Base-by-base conservation (phyloP, 2,113 vertebrate genomes). In the Cyprinodon brontotheroides region DNA sequence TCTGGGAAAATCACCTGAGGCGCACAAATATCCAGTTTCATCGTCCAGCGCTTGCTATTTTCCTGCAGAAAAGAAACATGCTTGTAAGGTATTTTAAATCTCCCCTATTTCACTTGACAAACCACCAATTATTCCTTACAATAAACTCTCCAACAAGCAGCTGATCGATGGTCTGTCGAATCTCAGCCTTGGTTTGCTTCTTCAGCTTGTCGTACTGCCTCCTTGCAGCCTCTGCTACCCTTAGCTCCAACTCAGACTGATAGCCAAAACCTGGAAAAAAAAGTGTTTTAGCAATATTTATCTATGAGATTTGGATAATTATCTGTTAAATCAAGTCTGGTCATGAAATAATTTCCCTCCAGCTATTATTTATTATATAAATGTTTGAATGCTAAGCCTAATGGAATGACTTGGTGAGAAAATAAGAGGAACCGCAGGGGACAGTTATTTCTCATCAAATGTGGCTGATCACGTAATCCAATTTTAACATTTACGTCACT, bases 171-270 rank as follows among this genome's bases (percentile, higher is more conserved):
- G 97, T 98, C 82, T 99, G 98, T 48, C 98, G 92, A 86, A 99
- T 99, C 90, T 99, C 98, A 7, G 96, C 96, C 81, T 99, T 99
- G 6, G 97, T 99, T 85, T 99, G 98, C 95, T 98, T 98, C 90
- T 99, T 99, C 85, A 99, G 94, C 78, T 96, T 99, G 92, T 98
- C 98, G 88, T 99, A 99, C 14, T 99, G 97, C 85, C 95, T 96
- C 80, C 97, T 95, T 11, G 97, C 98, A 80, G 97, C 96, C 81
- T 99, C 97, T 3, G 96, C 96, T 43, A 99, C 98, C 90, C 95
- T 93, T 38, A 97, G 74, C 83, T 99, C 98, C n/a, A 99, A 90
- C 77, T 99, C 97, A 5, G 98, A 99, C 62, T 99, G 98, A 86
- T 97, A 99, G 0, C 97, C 98, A 71, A 99, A 99, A 74, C 98